Percentiles rank a stretch among this genome's conserved stretches.
phyloP scores from a whole-genome alignment of 2,888 invertebrate genomes.

The Pachliopta kotzebuea region DNA sequence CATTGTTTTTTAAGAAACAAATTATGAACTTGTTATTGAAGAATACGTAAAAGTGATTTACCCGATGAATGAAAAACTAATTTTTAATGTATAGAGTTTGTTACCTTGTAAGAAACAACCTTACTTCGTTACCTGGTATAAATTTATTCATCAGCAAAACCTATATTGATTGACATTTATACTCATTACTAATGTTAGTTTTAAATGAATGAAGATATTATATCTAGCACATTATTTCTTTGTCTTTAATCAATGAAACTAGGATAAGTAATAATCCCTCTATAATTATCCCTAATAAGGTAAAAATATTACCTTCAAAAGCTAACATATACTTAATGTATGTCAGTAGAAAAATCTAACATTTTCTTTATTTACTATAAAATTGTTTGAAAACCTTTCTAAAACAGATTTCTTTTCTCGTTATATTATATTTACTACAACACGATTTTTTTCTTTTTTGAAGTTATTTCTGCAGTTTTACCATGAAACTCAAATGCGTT shows the following conservation, averaged over 20 bases:
- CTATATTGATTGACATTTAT: too few relatives aligned
- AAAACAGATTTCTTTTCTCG: background rate
- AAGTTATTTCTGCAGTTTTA: background rate
- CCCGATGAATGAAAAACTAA: too few relatives aligned
- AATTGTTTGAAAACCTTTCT: background rate
- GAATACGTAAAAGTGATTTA: too few relatives aligned
- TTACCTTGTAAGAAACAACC: constrained; percentile 1
- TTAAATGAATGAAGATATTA: background rate
- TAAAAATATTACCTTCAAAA: background rate
- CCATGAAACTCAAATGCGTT: background rate
- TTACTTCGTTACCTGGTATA: background rate
- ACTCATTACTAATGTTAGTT: background rate
- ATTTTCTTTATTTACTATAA: background rate
- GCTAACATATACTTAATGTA: background rate
- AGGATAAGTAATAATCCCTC: background rate
- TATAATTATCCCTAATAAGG: background rate
- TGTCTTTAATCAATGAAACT: background rate
- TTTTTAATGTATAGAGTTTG: background rate
- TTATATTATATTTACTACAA: background rate
- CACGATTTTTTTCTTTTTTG: background rate
- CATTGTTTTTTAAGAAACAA: too few relatives aligned
- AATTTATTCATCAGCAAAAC: too few relatives aligned
- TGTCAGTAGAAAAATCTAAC: background rate
- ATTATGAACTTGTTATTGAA: too few relatives aligned
- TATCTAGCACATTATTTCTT: too few relatives aligned